phyloP scores from a whole-genome alignment of 2,113 vertebrate species.

The Leptocoma aspasia region DNA sequence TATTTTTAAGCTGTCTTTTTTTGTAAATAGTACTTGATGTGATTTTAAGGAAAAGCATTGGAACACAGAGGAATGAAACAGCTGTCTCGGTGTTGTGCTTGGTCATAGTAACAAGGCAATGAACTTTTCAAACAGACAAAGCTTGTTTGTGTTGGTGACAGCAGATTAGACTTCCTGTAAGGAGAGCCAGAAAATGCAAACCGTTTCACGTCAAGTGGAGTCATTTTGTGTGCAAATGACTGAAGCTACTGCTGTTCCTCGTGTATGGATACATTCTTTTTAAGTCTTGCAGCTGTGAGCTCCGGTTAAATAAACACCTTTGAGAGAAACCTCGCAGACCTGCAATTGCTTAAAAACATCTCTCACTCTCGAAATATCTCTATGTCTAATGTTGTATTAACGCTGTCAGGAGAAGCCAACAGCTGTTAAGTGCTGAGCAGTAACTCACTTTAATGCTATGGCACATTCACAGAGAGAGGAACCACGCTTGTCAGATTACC shows the following conservation, averaged over 20 bases:
- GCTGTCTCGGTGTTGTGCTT: background rate
- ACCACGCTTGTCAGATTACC: background rate
- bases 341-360: slow-evolving; percentile 13
- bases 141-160: background rate
- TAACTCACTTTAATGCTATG: background rate
- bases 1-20: background rate
- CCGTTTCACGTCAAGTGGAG: background rate
- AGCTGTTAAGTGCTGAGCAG: background rate
- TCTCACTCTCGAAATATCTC: background rate
- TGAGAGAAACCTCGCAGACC: background rate
- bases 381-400: background rate
- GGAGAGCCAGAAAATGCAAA: background rate
- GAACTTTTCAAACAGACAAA: slow-evolving; percentile 4
- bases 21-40: background rate
- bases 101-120: background rate
- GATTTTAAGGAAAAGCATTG: background rate
- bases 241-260: background rate
- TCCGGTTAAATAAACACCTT: background rate
- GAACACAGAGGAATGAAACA: background rate
- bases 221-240: background rate
- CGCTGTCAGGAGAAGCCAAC: background rate
- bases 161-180: slow-evolving; percentile 25
- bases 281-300: background rate
- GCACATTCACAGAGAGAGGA: background rate
- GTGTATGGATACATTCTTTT: background rate